Base-by-base conservation (phyloP, 2,888 invertebrate species). In the Cheilosia urbana region DNA sequence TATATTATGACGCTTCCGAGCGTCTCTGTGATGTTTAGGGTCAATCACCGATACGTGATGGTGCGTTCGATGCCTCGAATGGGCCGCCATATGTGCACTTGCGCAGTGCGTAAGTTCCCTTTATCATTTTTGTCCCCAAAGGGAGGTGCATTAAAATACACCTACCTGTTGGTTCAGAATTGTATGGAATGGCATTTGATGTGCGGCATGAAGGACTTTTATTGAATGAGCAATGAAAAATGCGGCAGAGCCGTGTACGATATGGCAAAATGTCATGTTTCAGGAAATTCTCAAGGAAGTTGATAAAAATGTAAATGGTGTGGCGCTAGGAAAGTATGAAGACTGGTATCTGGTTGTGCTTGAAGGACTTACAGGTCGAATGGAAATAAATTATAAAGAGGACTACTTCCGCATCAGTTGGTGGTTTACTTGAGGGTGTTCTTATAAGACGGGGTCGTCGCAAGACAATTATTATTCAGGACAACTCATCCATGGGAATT, bases 11-110 rank as follows among this genome's bases (percentile, higher is more conserved):
- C 68, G 81, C 76, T 84, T 85, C 72, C 81, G 85, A 76, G 11
- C 66, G 81, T 51, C 58, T 63, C 17, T 17, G 45, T 45, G 45
- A 47, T 81, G 77, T 85, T 80, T 81, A 81, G 77, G 81, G 85
- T 85, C 85, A 85, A 81, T 85, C 85, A 85, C 85, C 85, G 85
- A 85, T 85, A 85, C 85, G 85, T 85, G 85, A 62, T 73, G 81
- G 72, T 66, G 42, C 55, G 57, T 58, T 42, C 17, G 24, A 19
- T 75, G 47, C 78, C 68, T 82, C 17, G 17, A 55, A 55, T 63
- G 55, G 49, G 19, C 40, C 49, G 42, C 4, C 47, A 42, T 60
- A 42, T 60, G 51, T 30, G 30, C 30, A 30, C 27, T 7, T 27
- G 7, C 7, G 27, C 17, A 27, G 79, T 13, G 34, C 57, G 60